Evolutionary conservation across 2,888 invertebrate species (phyloP).

Genomic region (Gonocerus acuteangulatus): DNA sequence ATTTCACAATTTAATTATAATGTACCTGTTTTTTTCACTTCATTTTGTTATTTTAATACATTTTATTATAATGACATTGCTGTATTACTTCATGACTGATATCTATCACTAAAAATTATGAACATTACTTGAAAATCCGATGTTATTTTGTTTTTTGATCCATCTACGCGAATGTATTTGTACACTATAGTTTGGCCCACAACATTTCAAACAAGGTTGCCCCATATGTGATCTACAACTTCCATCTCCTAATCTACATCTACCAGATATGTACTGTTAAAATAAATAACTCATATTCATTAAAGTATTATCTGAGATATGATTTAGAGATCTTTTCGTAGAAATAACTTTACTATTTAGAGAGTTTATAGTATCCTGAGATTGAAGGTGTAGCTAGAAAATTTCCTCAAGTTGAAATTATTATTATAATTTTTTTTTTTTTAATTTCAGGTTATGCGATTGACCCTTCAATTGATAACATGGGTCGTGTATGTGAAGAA

Average conservation of each 20-base stretch:
- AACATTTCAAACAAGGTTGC: conserved; percentile 1
- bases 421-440: no score
- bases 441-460: conserved; percentile 68
- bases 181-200: not conserved
- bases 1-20: conserved; percentile 10
- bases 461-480: conserved; percentile 68
- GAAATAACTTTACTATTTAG: no score
- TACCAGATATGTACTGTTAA: no score
- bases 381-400: no score
- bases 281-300: no score
- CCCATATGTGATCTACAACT: not conserved
- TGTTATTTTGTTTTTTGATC: not conserved
- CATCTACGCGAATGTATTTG: conserved; percentile 2
- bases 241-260: no score
- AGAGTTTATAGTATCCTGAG: no score
- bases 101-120: not conserved
- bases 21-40: conserved; percentile 3
- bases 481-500: conserved; percentile 42
- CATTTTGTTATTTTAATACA: conserved; percentile 13
- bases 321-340: no score
- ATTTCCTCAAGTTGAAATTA: no score
- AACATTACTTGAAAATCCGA: not conserved
- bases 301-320: no score
- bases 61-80: conserved; percentile 5
- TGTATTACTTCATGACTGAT: conserved; percentile 2